Evolutionary conservation across 2,797 vertebrate species (phyloP), one percentile per base, ranked within the genome.

Genomic region (Darevskia nairensis): DNA sequence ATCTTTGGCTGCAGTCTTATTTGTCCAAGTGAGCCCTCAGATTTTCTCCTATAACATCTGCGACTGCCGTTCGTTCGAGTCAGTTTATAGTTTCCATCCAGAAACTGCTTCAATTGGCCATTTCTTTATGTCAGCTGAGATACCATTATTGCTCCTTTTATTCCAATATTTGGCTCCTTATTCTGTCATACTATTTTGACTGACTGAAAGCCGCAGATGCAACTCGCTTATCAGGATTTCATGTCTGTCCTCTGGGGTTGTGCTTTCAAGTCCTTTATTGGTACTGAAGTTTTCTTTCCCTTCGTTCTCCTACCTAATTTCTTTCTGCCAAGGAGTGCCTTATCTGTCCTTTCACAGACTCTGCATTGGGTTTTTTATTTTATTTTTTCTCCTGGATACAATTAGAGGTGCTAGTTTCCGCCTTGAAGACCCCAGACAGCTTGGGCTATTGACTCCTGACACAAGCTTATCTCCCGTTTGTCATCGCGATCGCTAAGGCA

Each of bases 261-360:
- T 35, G 50, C 46, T 74, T 78, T 44, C 0, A 7, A 64, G 83
- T 89, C 11, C 69, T 92, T 89, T 86, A 17, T 17, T 88, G 87
- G 23, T 39, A 82, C 69, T 35, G 0, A 91, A 90, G 55, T 32
- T 71, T 32, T 11, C 87, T 93, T 94, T 87, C 75, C 80, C 41
- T 75, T 39, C 88, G 35, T 72, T 50, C 80, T n/a, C 55, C 76
- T 84, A 41, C 61, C 81, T 74, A 75, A 74, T 84, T 87, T 81
- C 84, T 71, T 91, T 84, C 80, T 46, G 50, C 15, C 77, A 69
- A 64, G 46, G 50, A 72, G 35, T 74, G 85, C 32, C 87, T 89
- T 13, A 41, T 93, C 87, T 50, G 7, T 91, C 75, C 68, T 89
- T 39, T 87, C 74, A 75, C 90, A 64, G 82, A 9, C 23, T 29